These are phyloP conservation scores for Rhizomys pruinosus DNA, from an alignment of 2,113 vertebrate species.

Conservation along the genomic window DNA sequence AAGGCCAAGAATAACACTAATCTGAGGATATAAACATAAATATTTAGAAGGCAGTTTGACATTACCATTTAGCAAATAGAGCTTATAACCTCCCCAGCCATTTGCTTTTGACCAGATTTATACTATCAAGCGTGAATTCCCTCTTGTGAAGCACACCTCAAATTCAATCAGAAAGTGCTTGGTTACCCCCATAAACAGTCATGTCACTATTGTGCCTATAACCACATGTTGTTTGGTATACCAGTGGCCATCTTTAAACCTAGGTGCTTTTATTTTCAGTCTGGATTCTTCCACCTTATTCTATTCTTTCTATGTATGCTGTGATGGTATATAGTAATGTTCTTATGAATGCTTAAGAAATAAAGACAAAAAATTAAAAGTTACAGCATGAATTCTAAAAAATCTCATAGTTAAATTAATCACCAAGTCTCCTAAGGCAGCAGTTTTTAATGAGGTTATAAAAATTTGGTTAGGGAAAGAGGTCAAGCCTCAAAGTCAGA, in stretches of 20 bases:
- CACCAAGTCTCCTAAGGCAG: background rate
- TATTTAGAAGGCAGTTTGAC: background rate
- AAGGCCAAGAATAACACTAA: background rate
- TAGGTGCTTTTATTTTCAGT: conserved; percentile 25
- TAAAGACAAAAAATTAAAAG: conserved; percentile 33
- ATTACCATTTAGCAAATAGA: background rate
- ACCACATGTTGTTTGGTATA: too few species aligned
- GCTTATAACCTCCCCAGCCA: background rate
- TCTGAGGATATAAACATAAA: background rate
- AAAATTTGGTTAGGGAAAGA: background rate
- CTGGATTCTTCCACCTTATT: background rate
- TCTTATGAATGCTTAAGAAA: background rate
- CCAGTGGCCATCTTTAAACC: background rate
- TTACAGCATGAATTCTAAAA: background rate
- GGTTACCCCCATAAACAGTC: background rate
- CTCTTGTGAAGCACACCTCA: background rate
- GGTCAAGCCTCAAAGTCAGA: background rate
- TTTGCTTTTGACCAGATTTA: background rate
- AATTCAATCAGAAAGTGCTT: background rate
- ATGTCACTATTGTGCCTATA: background rate
- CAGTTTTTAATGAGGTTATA: background rate
- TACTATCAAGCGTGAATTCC: background rate
- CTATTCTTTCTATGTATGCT: background rate
- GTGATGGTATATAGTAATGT: background rate
- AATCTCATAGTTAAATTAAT: background rate